Percentiles rank a stretch among this genome's conserved stretches.
Conservation (phyloP, 1,140 invertebrate species). For the Drosophila nannoptera region DNA sequence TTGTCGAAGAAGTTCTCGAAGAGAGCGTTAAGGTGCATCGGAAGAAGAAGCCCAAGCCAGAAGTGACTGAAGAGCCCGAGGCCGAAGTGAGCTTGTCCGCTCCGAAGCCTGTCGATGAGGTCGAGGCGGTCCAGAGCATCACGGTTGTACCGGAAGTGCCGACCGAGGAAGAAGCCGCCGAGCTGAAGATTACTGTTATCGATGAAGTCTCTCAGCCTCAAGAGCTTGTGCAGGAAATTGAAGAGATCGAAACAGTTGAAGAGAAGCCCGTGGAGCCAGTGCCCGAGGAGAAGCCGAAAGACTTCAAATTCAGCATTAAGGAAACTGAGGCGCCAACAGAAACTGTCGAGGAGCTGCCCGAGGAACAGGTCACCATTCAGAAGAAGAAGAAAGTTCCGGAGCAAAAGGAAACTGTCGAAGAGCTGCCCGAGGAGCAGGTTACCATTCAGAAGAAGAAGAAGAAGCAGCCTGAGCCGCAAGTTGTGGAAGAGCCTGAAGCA, state of each 20-base stretch:
- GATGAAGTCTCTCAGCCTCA: slow-evolving; percentile 57
- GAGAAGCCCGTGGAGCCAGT: slow-evolving; percentile 25
- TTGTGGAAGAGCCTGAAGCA: slow-evolving; percentile 69
- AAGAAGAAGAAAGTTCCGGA: slow-evolving; percentile 59
- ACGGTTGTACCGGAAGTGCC: slow-evolving; percentile 66
- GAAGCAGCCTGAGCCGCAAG: slow-evolving; percentile 28
- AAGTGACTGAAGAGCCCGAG: slow-evolving; percentile 60
- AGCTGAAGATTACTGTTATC: slow-evolving; percentile 64
- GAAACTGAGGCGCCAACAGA: slow-evolving; percentile 61
- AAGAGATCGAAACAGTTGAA: slow-evolving; percentile 59
- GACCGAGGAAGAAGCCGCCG: slow-evolving; percentile 67
- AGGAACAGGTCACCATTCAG: slow-evolving; percentile 63
- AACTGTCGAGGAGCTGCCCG: slow-evolving; percentile 59
- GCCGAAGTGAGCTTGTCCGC: slow-evolving; percentile 49
- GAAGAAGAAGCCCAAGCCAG: slow-evolving; percentile 66
- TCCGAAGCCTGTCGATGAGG: slow-evolving; percentile 57
- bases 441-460: slow-evolving; percentile 61
- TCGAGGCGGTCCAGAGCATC: slow-evolving; percentile 52
- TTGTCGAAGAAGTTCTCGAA: slow-evolving; percentile 61
- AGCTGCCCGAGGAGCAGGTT: slow-evolving; percentile 58
- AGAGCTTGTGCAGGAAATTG: slow-evolving; percentile 62
- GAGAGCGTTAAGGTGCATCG: slow-evolving; percentile 61
- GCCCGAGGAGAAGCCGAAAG: slow-evolving; percentile 43
- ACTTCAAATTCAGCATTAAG: slow-evolving; percentile 52
- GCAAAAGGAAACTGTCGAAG: slow-evolving; percentile 42